Evolutionary conservation across 92 coral and sea anemone species (phyloP), one percentile per base, ranked within the genome.

Genomic region (Pocillopora grandis): DNA sequence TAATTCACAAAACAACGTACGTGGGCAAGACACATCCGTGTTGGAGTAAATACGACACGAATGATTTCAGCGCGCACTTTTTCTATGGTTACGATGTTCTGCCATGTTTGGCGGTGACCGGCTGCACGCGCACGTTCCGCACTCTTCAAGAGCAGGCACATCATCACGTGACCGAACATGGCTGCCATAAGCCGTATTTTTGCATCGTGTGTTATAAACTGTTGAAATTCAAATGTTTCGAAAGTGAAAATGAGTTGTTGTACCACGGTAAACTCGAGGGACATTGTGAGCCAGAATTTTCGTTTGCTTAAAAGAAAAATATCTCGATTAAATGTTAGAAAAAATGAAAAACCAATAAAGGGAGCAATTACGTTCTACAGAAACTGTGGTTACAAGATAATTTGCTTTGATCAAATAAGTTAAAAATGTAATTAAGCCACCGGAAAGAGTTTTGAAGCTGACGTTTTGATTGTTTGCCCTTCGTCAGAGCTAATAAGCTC

Each of bases 141-240:
- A 84, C 98, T 16, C 69, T 88, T 48, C 98, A 94, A 75, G 98
- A 92, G 69, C 98, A 94, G 57, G 98, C 95, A 17, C 98, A 94
- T 66, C 98, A 94, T 83, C 98, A 94, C 92, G 92, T 92, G 90
- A 94, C 95, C 56, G 92, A 89, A 62, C 98, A 94, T 68, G 98
- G 95, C 77, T 94, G 93, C 76, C 87, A 52, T 15, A 89, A 90
- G 66, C 98, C 98, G 9, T 94, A 94, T 65, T 91, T 91, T 67
- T 94, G 98, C 48, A 90, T 82, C 21, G 98, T 94, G 37, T 94
- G 98, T 72, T 92, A 94, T 71, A 91, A 89, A 82, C 13, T 92
- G 84, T 81, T 94, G 31, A 94, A 75, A 71, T 84, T 90, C 13
- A 23, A 88, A 61, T 92, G 95, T 71, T 94, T 94, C 66, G 98